A percentile compares a stretch with the other conserved stretches of the same genome.
phyloP scores from a whole-genome alignment of 2,888 invertebrate genomes.

The Clivina fossor region DNA sequence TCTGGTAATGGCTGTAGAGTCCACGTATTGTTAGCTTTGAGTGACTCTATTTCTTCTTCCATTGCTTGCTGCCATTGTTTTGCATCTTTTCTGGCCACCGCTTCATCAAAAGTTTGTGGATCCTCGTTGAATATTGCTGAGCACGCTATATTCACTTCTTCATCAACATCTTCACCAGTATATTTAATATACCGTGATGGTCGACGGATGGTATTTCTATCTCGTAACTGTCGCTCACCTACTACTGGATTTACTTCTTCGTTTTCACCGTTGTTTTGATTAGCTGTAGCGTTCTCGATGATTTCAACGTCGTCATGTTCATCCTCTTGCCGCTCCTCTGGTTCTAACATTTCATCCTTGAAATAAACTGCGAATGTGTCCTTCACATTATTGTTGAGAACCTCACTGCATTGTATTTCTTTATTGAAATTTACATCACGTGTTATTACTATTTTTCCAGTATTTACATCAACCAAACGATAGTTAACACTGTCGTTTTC shows the following conservation, averaged over 20 bases:
- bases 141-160: too few relatives aligned
- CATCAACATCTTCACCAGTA: background rate
- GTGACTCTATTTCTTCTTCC: constrained; percentile 36
- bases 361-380: background rate
- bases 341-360: constrained; percentile 3
- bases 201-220: background rate
- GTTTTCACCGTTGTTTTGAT: background rate
- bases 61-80: constrained; percentile 35
- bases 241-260: background rate
- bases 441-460: constrained; percentile 38
- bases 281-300: background rate
- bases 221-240: background rate
- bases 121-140: constrained; percentile 1
- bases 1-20: constrained; percentile 30
- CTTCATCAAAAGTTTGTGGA: constrained; percentile 38
- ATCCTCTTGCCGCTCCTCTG: constrained; percentile 12
- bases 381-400: too few relatives aligned
- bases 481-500: constrained; percentile 35
- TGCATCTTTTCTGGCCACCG: constrained; percentile 31
- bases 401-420: too few relatives aligned
- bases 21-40: constrained; percentile 26
- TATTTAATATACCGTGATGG: background rate
- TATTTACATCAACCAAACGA: constrained; percentile 36
- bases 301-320: constrained; percentile 5
- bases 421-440: constrained; percentile 41